phyloP scores from a whole-genome alignment of 2,113 vertebrate species.

The Gallinago jamesoni region DNA sequence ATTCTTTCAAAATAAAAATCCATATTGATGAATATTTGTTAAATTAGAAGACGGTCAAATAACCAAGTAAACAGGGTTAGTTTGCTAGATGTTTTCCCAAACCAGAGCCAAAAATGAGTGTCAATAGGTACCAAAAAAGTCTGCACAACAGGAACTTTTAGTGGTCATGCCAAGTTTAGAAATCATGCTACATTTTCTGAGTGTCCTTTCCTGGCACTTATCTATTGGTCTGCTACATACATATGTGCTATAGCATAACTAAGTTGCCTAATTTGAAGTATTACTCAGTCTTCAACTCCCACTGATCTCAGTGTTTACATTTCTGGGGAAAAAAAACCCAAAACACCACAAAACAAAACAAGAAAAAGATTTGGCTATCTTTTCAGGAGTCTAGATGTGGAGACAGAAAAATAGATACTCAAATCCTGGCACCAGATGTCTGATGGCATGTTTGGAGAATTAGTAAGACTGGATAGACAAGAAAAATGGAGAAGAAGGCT shows the following conservation, averaged over 20 bases:
- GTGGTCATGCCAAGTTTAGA: background rate
- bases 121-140: background rate
- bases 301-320: background rate
- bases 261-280: background rate
- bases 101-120: background rate
- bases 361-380: background rate
- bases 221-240: background rate
- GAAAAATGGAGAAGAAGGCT: slow-evolving; percentile 34
- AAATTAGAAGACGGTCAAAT: background rate
- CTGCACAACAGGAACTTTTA: background rate
- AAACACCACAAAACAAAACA: background rate
- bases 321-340: background rate
- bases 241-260: background rate
- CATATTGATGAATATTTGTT: background rate
- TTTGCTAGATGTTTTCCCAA: background rate
- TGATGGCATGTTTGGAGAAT: background rate
- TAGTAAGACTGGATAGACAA: slow-evolving; percentile 5
- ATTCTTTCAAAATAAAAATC: background rate
- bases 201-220: background rate
- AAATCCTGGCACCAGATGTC: slow-evolving; percentile 23
- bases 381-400: background rate
- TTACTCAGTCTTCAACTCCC: background rate
- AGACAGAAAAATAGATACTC: slow-evolving; percentile 24
- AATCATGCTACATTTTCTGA: background rate
- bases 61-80: background rate